These are phyloP conservation scores for Cricetomys ansorgei DNA, from an alignment of 2,113 vertebrate species.

Conservation along the genomic window DNA sequence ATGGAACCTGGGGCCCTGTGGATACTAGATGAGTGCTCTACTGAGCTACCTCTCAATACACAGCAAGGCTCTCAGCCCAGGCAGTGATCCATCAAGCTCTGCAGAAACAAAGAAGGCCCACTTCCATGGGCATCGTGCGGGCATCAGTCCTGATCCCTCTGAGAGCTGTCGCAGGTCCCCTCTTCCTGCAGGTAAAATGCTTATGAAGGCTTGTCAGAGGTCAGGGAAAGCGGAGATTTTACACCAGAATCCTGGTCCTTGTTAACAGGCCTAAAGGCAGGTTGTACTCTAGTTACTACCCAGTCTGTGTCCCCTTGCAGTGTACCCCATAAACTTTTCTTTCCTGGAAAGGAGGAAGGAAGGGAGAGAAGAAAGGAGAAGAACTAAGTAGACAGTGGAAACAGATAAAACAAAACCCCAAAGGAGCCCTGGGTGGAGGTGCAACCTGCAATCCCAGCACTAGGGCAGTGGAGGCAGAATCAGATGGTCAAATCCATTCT, in stretches of 20 bases:
- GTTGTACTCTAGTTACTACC: neutral
- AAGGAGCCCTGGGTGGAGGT: too few species aligned
- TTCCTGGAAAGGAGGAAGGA: too few species aligned
- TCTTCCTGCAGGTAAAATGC: neutral
- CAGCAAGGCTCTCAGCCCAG: neutral
- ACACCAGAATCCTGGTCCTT: neutral
- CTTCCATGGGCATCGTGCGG: neutral
- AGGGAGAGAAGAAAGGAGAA: too few species aligned
- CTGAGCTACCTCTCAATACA: neutral
- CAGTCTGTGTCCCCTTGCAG: neutral
- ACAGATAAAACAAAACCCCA: too few species aligned
- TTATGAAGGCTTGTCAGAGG: neutral
- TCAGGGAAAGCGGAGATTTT: neutral
- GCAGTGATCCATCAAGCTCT: neutral
- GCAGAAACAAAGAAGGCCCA: neutral
- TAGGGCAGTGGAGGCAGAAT: too few species aligned
- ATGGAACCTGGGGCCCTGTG: neutral
- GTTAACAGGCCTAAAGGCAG: neutral
- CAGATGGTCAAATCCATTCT: too few species aligned
- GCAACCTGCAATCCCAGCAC: too few species aligned
- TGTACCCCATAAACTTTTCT: neutral
- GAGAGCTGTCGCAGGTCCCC: neutral
- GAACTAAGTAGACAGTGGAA: too few species aligned
- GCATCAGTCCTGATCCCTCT: too few species aligned
- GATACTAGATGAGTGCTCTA: neutral